Conservation (phyloP, 2,113 vertebrate species). For the Cephalopterus ornatus region DNA sequence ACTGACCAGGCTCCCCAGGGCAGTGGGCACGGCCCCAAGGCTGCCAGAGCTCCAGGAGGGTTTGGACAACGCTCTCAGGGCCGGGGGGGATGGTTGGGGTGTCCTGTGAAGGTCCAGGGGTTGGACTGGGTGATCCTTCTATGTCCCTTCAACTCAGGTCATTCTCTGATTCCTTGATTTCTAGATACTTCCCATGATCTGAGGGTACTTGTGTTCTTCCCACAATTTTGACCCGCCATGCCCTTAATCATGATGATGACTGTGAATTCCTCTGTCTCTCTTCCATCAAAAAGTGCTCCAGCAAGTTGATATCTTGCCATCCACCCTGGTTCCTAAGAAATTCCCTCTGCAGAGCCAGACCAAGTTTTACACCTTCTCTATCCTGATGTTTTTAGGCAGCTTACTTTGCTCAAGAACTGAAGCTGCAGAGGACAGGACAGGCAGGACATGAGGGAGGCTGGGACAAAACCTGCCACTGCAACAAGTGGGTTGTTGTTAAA, state of each 20-base stretch:
- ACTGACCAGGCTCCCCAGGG: neutral
- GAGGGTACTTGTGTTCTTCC: neutral
- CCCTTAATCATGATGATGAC: neutral
- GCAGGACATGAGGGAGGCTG: neutral
- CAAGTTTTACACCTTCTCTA: neutral
- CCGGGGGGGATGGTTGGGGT: neutral
- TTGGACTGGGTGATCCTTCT: neutral
- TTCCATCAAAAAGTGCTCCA: neutral
- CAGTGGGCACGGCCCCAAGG: accelerated
- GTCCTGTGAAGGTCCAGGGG: accelerated
- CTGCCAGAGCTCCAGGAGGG: neutral
- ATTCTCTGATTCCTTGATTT: neutral
- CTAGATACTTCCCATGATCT: neutral
- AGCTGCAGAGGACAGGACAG: neutral
- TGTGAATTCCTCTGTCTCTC: neutral
- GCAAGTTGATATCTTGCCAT: neutral
- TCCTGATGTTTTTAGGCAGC: neutral
- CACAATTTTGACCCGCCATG: neutral
- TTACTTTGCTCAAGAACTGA: neutral
- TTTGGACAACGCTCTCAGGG: neutral
- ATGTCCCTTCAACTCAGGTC: neutral
- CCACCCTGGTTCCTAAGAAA: neutral
- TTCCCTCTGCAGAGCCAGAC: neutral
- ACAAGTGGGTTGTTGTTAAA: neutral
- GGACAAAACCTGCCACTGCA: neutral